Base-by-base conservation (phyloP, 2,888 invertebrate genomes). In the Troides helena region DNA sequence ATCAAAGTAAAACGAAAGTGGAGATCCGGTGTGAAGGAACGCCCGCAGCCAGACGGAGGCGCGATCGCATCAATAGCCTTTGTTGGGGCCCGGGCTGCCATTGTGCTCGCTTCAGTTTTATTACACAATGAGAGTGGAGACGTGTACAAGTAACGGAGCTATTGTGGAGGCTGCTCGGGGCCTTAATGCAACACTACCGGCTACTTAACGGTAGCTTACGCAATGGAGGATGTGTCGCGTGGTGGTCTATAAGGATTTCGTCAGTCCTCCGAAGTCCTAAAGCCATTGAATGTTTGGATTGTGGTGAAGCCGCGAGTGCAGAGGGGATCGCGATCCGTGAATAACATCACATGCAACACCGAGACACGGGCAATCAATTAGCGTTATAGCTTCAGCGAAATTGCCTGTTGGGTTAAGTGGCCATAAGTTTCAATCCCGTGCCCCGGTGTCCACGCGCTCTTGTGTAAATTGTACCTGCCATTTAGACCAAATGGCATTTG, bases 321-420 rank as follows among this genome's bases (percentile, higher is more conserved):
- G 46, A 3, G 1, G 39, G 14, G 14, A 17, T 0, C 0, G 46
- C 14, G 46, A 46, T 43, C 8, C 43, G 43, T 2, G 8, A 2
- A 8, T 8, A 1, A 8, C 43, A 12, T 43, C 43, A 12, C 14
- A 12, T 14, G 12, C 3, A 46, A 46, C 14, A 3, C 46, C 46
- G 6, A 60, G 66, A 66, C 30, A 36, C 25, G 60, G 50, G 50
- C 53, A 60, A 66, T 68, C 63, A 65, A 69, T 69, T 69, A 69
- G 21, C 57, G 57, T 57, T 65, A 69, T 62, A 65, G 61, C 53
- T 69, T 56, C 30, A 62, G 53, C 25, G 68, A 65, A 65, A 65
- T 59, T 64, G 68, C 25, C 43, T 62, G 18, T 68, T 43, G 56
- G 21, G 14, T 23, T 43, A 62, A 61, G 67, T 67, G 67, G 56